phyloP scores from a whole-genome alignment of 2,888 invertebrate species.

The Drosophila fungiperda region DNA sequence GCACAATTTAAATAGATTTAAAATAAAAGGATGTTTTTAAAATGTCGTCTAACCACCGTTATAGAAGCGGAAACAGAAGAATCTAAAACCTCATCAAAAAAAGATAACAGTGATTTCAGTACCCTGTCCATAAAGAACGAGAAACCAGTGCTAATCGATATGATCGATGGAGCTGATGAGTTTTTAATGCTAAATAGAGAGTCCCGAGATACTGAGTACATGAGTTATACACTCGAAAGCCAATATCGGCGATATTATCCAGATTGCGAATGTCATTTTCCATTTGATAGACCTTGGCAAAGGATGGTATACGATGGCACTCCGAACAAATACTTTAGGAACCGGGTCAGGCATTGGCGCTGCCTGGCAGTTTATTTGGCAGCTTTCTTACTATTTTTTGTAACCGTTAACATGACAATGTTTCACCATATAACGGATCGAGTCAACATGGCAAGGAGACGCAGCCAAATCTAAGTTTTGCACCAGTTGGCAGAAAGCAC shows the following conservation, averaged over 20 bases:
- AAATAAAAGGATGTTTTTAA: not conserved
- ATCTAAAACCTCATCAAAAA: not conserved
- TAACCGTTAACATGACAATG: slow-evolving; percentile 10
- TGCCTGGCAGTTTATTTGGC: not conserved
- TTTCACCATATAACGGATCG: slow-evolving; percentile 26
- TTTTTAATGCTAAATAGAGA: not conserved
- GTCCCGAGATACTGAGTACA: not conserved
- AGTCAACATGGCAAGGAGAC: not conserved
- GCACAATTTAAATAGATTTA: not conserved
- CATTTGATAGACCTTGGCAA: slow-evolving; percentile 6
- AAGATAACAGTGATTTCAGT: not conserved
- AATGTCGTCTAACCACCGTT: not conserved
- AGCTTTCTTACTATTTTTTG: not conserved
- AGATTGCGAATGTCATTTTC: slow-evolving; percentile 59
- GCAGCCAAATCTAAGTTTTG: slow-evolving; percentile 50
- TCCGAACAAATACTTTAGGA: slow-evolving; percentile 3
- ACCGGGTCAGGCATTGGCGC: slow-evolving; percentile 19
- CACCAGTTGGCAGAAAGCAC: slow-evolving; percentile 8
- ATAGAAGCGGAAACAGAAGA: not conserved
- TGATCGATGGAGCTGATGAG: not conserved
- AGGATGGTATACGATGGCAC: slow-evolving; percentile 13
- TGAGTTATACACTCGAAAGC: slow-evolving; percentile 9
- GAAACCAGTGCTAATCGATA: not conserved
- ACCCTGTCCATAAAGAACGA: not conserved
- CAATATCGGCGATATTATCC: slow-evolving; percentile 35